A percentile compares a stretch with the other conserved stretches of the same genome.
Evolutionary conservation across 2,113 vertebrate species (phyloP).

Genomic region (Anhinga anhinga): DNA sequence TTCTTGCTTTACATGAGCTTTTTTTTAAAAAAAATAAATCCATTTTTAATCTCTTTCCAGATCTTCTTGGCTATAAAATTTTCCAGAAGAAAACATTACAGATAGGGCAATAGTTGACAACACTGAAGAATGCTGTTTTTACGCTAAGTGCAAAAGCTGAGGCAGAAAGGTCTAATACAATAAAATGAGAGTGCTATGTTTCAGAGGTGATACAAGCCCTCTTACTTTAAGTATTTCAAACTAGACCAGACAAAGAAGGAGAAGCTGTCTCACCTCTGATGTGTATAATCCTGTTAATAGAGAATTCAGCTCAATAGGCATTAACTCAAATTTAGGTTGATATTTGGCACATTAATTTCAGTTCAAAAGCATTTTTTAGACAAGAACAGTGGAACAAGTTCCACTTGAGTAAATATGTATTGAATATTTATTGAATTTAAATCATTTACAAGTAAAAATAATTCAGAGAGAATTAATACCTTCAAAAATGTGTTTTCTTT

Average conservation of each 20-base stretch:
- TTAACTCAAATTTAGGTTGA: background rate
- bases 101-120: background rate
- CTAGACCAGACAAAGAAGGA: background rate
- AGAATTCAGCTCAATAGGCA: background rate
- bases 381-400: background rate
- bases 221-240: background rate
- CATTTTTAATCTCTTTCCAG: background rate
- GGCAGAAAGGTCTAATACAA: background rate
- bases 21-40: background rate
- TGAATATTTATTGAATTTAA: background rate
- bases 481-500: background rate
- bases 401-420: background rate
- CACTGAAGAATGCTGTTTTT: background rate
- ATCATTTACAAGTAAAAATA: background rate
- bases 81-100: background rate
- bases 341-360: background rate
- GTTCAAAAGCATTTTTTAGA: background rate
- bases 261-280: background rate
- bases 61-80: background rate
- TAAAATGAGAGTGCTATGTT: background rate
- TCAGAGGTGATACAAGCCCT: background rate
- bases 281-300: background rate
- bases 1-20: background rate
- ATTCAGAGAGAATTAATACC: background rate
- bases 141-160: background rate